These are phyloP conservation scores for Melanotaenia nigrans DNA, from an alignment of 2,797 vertebrate species.

Conservation along the genomic window DNA sequence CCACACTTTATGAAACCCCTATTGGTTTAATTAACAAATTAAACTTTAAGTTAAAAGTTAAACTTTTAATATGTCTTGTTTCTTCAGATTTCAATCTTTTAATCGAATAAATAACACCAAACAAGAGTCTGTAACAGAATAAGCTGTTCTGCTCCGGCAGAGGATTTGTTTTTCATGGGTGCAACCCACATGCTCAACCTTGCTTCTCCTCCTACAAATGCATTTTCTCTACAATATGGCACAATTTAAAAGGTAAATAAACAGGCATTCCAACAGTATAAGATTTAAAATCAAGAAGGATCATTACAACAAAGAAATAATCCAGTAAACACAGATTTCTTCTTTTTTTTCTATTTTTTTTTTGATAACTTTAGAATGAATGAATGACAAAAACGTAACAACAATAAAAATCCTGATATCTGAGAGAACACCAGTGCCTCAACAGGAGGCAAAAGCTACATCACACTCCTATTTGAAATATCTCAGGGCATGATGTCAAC, in stretches of 20 bases:
- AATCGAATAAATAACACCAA: background rate
- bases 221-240: background rate
- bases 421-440: background rate
- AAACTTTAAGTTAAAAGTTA: background rate
- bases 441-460: constrained; percentile 4
- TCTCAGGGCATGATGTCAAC: constrained; percentile 31
- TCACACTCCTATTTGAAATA: constrained; percentile 18
- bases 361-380: background rate
- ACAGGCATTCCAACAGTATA: background rate
- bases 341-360: background rate
- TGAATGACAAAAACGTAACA: background rate
- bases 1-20: background rate
- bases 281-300: background rate
- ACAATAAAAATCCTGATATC: background rate
- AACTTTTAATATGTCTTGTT: background rate
- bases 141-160: too few species aligned
- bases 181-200: too few species aligned
- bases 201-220: background rate
- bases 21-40: background rate
- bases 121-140: too few species aligned
- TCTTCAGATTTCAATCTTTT: background rate
- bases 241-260: background rate
- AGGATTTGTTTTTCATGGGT: too few species aligned
- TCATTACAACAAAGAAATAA: background rate
- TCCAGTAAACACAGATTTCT: background rate